Base-by-base conservation (phyloP, 2,888 invertebrate genomes). In the Mythimna vitellina region DNA sequence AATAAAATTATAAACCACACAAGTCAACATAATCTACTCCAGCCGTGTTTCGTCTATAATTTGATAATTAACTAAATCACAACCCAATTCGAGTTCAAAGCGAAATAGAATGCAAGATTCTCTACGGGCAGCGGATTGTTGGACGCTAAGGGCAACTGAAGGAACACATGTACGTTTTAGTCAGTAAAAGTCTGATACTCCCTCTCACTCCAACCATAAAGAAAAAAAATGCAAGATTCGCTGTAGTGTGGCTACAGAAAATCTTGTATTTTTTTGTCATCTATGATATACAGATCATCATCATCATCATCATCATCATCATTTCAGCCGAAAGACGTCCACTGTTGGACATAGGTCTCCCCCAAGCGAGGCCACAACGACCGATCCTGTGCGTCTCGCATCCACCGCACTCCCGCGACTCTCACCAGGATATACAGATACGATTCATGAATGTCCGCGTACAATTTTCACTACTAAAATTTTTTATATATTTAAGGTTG, bases 1-100 rank as follows among this genome's bases (percentile, higher is more conserved):
- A 32, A 54, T 42, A 54, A 60, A 54, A 72, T 66, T 22, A 53
- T 75, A 53, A 65, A 60, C 20, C n/a, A 35, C 17, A 46, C 17
- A n/a, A 61, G n/a, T n/a, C 20, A 54, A 12, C 35, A 25, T 54
- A 12, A 72, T 57, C 22, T 25, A 17, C 53, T 56, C 0, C 6
- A 51, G 10, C 12, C 42, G 10, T 61, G 20, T 66, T 42, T 29
- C 20, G 35, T 25, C 17, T 1, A 9, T 32, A 32, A 4, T 57
- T 29, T 54, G 17, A 54, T 51, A 51, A 51, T 42, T 12, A 42
- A 72, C 17, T 46, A 35, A 32, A 22, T 73, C 10, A 17, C 72
- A 25, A 62, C 61, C 25, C n/a, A 25, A 25, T 32, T 22, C 10
- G 25, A 56, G 14, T 73, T 56, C 14, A 56, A n/a, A 73, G 73